phyloP scores from a whole-genome alignment of 2,888 invertebrate genomes.

The Ochropleura leucogaster region DNA sequence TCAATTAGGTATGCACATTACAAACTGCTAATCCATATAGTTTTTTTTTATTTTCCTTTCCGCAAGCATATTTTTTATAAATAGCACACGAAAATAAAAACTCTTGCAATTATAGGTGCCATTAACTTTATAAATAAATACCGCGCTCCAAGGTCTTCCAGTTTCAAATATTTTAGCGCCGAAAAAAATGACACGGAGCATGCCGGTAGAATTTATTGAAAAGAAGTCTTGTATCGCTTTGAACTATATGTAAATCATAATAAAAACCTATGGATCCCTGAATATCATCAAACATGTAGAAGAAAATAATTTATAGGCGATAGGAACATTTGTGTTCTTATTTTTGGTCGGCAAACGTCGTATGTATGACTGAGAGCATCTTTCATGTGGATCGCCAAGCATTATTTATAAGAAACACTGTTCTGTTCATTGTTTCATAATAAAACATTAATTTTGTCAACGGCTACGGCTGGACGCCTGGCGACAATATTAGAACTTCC shows the following conservation, averaged over 20 bases:
- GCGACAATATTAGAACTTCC: constrained; percentile 88
- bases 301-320: constrained; percentile 60
- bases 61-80: constrained; percentile 45
- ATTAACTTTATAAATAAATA: constrained; percentile 62
- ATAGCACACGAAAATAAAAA: constrained; percentile 53
- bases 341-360: constrained; percentile 50
- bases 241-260: constrained; percentile 64
- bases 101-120: constrained; percentile 58
- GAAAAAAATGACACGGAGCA: constrained; percentile 54
- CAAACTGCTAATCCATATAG: constrained; percentile 9
- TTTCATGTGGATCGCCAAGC: constrained; percentile 79
- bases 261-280: constrained; percentile 66
- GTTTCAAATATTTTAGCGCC: constrained; percentile 66
- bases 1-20: constrained; percentile 27
- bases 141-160: constrained; percentile 57
- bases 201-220: constrained; percentile 59
- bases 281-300: constrained; percentile 64
- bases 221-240: constrained; percentile 56
- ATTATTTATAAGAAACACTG: constrained; percentile 85
- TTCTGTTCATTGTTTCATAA: constrained; percentile 89
- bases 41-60: constrained; percentile 33
- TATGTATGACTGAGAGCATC: constrained; percentile 77
- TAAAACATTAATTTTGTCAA: constrained; percentile 89
- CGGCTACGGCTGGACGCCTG: constrained; percentile 81
- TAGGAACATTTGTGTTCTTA: constrained; percentile 54